Conservation (phyloP, 2,888 invertebrate species). For the Trissolcus brochymenae region DNA sequence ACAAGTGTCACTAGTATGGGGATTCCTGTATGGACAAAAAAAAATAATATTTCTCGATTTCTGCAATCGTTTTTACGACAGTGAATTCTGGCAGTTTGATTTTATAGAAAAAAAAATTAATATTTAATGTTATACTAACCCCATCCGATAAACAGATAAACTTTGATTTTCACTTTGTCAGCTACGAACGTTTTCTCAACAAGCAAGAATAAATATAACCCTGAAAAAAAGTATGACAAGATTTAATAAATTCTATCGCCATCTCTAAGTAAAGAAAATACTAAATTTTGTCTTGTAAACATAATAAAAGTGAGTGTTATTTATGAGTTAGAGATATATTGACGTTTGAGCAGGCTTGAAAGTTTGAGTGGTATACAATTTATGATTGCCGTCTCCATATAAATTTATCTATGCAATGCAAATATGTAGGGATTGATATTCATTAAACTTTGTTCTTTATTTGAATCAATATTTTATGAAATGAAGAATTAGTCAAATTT, state of each 20-base stretch:
- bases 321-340: too few species aligned
- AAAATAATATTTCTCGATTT: not conserved
- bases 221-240: conserved; percentile 77
- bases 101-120: not conserved
- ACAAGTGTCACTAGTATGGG: conserved; percentile 79
- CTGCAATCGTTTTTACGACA: not conserved
- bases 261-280: too few species aligned
- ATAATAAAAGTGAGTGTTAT: too few species aligned
- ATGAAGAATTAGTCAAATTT: too few species aligned
- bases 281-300: too few species aligned
- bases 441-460: too few species aligned
- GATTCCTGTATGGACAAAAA: conserved; percentile 74
- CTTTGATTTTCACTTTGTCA: conserved; percentile 89
- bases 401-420: not conserved
- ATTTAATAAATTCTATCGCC: too few species aligned
- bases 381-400: conserved; percentile 8
- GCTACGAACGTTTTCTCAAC: conserved; percentile 92
- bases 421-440: too few species aligned
- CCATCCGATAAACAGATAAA: conserved; percentile 91
- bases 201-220: conserved; percentile 90
- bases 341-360: too few species aligned
- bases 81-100: conserved; percentile 57
- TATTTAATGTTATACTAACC: conserved; percentile 81
- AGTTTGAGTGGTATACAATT: conserved; percentile 12
- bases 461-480: too few species aligned